These are phyloP conservation scores for Euura saliciscinereae DNA, from an alignment of 1,140 invertebrate species.

Conservation along the genomic window DNA sequence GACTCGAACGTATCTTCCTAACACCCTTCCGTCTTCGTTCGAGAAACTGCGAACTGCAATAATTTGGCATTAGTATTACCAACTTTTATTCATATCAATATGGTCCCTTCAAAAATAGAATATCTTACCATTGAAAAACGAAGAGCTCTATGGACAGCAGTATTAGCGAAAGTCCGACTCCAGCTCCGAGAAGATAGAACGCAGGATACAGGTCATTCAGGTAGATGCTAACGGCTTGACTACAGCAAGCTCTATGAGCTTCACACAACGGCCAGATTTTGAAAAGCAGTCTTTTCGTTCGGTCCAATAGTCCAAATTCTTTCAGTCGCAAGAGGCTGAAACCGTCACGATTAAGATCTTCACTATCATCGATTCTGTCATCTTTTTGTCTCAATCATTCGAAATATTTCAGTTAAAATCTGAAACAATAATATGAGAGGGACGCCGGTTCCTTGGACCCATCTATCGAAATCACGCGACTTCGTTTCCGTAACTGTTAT, in stretches of 20 bases:
- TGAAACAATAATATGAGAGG: too few relatives aligned
- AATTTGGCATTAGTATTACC: not conserved
- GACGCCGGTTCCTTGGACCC: too few relatives aligned
- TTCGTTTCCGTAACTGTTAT: too few relatives aligned
- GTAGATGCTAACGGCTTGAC: not conserved
- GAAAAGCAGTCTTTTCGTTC: not conserved
- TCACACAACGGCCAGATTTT: not conserved
- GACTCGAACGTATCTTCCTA: not conserved
- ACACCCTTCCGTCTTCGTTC: not conserved
- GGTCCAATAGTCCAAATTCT: not conserved
- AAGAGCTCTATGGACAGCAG: not conserved
- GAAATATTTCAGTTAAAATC: too few relatives aligned
- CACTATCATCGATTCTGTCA: too few relatives aligned
- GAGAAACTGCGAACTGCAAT: not conserved
- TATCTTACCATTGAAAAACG: not conserved
- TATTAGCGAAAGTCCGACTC: not conserved
- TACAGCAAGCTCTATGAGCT: not conserved
- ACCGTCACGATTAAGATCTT: not conserved
- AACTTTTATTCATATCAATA: not conserved
- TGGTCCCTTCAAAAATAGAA: not conserved
- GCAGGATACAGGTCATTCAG: constrained; percentile 8
- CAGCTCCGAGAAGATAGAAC: not conserved
- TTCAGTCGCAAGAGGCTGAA: constrained; percentile 6
- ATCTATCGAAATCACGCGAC: too few relatives aligned
- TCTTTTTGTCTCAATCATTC: too few relatives aligned